Base-by-base conservation (phyloP, 2,113 vertebrate genomes). In the Eira barbara region DNA sequence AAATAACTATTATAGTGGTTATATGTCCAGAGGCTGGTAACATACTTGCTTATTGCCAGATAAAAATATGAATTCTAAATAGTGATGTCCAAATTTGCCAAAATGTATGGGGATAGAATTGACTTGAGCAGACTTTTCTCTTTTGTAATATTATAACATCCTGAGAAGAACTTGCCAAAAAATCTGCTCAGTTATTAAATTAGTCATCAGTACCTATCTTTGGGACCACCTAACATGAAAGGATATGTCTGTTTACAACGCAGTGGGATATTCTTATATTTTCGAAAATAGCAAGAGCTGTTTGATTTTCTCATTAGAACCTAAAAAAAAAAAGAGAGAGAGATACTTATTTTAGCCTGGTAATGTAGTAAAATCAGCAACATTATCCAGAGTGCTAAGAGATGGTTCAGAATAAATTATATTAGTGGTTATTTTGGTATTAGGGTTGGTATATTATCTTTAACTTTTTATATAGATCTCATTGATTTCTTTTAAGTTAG, bases 1-100 rank as follows among this genome's bases (percentile, higher is more conserved):
- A 95, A 80, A 76, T 76, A 85, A 85, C 57, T 39, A 80, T 63
- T n/a, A 13, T 23, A 87, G 39, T 89, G 36, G 17, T 85, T 82
- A 31, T 82, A 25, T 49, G 25, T 78, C 25, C 42, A 86, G 83
- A 92, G 87, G 57, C 73, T 49, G 42, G 27, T 45, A n/a, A 27
- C 17, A 14, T 49, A 20, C 29, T 80, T 96, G 29, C 57, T 71
- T 63, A 36, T 78, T 78, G 57, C 83, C 92, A 95, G 57, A 17
- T 89, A 85, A 81, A 94, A 91, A 94, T 79, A 89, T 63, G 36
- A 92, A 89, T 89, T 95, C 27, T 86, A 73, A 89, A 47, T 42
- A 89, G 65, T 21, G 47, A 89, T 79, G 47, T 47, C 61, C 61
- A 34, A 55, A 61, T 81, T 91, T 42, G 25, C 52, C 23, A 81